A percentile compares a stretch with the other conserved stretches of the same genome.
These are phyloP conservation scores for Encarsia formosa DNA, from an alignment of 2,888 invertebrate species.

Conservation along the genomic window DNA sequence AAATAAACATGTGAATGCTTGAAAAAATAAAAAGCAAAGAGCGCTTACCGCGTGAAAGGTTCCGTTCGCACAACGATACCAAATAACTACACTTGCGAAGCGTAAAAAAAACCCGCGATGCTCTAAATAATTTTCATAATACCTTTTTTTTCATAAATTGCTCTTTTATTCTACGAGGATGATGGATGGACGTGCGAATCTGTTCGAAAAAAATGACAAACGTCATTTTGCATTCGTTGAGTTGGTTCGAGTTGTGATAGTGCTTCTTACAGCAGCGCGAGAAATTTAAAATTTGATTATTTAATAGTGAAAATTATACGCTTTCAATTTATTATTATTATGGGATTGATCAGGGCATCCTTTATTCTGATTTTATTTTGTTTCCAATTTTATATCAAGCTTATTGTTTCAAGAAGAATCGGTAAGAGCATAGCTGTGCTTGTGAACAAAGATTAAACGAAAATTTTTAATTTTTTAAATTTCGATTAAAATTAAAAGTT, in stretches of 20 bases:
- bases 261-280: not conserved
- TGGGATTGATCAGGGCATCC: not conserved
- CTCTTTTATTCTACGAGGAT: too few relatives aligned
- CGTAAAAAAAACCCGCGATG: conserved; percentile 1
- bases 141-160: conserved; percentile 1
- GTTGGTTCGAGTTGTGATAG: not conserved
- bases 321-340: not conserved
- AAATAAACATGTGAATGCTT: conserved; percentile 2
- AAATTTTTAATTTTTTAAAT: not conserved
- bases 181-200: too few relatives aligned
- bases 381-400: not conserved
- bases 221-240: not conserved
- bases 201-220: not conserved
- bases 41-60: conserved; percentile 7
- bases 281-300: too few relatives aligned
- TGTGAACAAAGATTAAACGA: too few relatives aligned
- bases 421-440: too few relatives aligned
- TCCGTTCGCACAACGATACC: not conserved
- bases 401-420: not conserved
- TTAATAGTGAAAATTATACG: not conserved
- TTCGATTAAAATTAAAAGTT: not conserved
- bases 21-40: conserved; percentile 3
- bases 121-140: conserved; percentile 23
- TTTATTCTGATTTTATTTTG: not conserved
- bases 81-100: conserved; percentile 1